These are phyloP conservation scores for Pyralis farinalis DNA, from an alignment of 2,888 invertebrate genomes.

Conservation along the genomic window DNA sequence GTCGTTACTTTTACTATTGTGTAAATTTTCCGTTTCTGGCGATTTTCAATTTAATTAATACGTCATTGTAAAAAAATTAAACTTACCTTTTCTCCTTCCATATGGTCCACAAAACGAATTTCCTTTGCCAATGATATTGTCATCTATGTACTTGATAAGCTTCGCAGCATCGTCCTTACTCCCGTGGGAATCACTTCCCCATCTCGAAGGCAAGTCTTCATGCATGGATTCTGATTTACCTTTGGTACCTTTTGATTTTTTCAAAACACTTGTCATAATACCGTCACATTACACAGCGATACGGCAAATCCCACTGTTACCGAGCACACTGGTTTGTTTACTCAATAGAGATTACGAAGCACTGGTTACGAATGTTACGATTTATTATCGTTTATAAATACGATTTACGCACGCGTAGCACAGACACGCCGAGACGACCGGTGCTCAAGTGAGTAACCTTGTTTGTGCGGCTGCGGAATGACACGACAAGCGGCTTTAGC, in stretches of 20 bases:
- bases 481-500: not conserved
- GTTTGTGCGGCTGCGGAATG: not conserved
- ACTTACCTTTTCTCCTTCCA: slow-evolving; percentile 89
- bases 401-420: slow-evolving; percentile 21
- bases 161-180: slow-evolving; percentile 85
- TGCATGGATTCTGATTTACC: slow-evolving; percentile 78
- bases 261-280: slow-evolving; percentile 73
- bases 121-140: slow-evolving; percentile 90
- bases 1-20: too few species aligned
- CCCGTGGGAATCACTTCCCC: slow-evolving; percentile 55
- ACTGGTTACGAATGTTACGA: slow-evolving; percentile 14
- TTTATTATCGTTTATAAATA: slow-evolving; percentile 14
- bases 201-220: slow-evolving; percentile 69
- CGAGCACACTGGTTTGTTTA: slow-evolving; percentile 24
- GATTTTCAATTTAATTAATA: too few species aligned
- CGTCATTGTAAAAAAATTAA: not conserved
- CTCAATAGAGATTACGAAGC: slow-evolving; percentile 17
- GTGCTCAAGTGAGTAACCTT: slow-evolving; percentile 14
- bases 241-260: slow-evolving; percentile 71
- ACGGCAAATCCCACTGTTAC: slow-evolving; percentile 11
- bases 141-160: slow-evolving; percentile 89
- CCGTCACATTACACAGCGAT: slow-evolving; percentile 58
- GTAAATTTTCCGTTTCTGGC: too few species aligned
- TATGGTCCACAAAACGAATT: slow-evolving; percentile 91
- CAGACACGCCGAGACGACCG: slow-evolving; percentile 13